Percentiles rank a stretch among this genome's conserved stretches.
Evolutionary conservation across 2,113 vertebrate species (phyloP).

Genomic region (Neopipo cinnamomea): DNA sequence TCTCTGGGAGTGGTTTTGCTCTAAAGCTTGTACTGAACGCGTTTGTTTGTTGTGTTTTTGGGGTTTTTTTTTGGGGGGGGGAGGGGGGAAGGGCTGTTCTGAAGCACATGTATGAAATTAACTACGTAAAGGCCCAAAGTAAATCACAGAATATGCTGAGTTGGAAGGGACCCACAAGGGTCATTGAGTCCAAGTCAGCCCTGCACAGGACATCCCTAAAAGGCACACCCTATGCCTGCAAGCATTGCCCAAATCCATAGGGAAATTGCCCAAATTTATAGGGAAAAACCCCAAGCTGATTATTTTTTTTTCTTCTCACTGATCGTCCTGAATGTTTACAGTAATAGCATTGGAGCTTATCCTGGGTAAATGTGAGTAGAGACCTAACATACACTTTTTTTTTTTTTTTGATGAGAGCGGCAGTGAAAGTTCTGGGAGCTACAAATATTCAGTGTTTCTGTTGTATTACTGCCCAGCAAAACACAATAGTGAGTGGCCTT

Average conservation of each 20-base stretch:
- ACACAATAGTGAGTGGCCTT: background rate
- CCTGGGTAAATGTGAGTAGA: background rate
- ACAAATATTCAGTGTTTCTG: rapidly evolving
- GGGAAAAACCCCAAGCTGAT: rapidly evolving
- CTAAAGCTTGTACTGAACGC: background rate
- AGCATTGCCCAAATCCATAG: background rate
- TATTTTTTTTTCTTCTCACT: rapidly evolving
- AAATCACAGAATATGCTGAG: background rate
- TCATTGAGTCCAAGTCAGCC: background rate
- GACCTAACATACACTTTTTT: rapidly evolving
- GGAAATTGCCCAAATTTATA: background rate
- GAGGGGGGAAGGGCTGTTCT: no score
- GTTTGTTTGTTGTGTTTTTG: no score
- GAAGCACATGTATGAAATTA: background rate
- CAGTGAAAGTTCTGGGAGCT: background rate
- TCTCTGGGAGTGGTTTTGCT: background rate
- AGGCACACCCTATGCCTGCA: background rate
- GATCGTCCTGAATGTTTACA: background rate
- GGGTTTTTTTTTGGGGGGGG: no score
- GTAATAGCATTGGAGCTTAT: background rate
- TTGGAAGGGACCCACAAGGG: background rate
- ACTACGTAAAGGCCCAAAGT: background rate
- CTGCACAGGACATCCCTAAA: background rate
- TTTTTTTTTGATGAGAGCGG: background rate
- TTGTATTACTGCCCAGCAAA: background rate